Percentiles rank a stretch among this genome's conserved stretches.
phyloP scores from a whole-genome alignment of 2,888 invertebrate species.

The Diarsia rubi region DNA sequence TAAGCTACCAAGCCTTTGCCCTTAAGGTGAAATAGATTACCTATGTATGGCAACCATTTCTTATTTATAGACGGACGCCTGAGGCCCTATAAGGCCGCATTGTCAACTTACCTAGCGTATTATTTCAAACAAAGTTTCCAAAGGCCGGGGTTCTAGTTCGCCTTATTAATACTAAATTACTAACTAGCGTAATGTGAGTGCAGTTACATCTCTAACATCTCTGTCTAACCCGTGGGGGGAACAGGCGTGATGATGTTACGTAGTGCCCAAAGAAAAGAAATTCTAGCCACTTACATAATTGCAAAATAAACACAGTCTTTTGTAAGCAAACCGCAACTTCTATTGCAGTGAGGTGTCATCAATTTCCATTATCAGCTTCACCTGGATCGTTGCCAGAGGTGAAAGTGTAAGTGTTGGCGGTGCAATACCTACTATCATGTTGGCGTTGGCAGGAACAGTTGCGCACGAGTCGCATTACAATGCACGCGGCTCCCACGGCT shows the following conservation, averaged over 20 bases:
- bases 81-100: too few species aligned
- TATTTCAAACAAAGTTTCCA: not conserved
- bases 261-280: not conserved
- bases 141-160: not conserved
- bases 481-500: conserved; percentile 69
- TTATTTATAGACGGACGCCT: too few species aligned
- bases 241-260: not conserved
- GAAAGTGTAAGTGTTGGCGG: conserved; percentile 68
- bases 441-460: conserved; percentile 43
- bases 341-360: not conserved
- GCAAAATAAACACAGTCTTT: conserved; percentile 23
- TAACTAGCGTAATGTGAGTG: too few species aligned
- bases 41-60: too few species aligned
- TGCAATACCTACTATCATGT: conserved; percentile 49
- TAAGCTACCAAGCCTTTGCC: not conserved
- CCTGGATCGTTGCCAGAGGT: conserved; percentile 60
- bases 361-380: conserved; percentile 49
- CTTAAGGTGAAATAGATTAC: not conserved
- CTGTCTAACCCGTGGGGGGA: not conserved
- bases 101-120: not conserved
- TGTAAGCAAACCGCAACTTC: conserved; percentile 35
- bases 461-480: conserved; percentile 56
- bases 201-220: not conserved
- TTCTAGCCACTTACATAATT: not conserved
- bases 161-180: not conserved